phyloP scores from a whole-genome alignment of 2,888 invertebrate species.

The Nephrotoma guestfalica region DNA sequence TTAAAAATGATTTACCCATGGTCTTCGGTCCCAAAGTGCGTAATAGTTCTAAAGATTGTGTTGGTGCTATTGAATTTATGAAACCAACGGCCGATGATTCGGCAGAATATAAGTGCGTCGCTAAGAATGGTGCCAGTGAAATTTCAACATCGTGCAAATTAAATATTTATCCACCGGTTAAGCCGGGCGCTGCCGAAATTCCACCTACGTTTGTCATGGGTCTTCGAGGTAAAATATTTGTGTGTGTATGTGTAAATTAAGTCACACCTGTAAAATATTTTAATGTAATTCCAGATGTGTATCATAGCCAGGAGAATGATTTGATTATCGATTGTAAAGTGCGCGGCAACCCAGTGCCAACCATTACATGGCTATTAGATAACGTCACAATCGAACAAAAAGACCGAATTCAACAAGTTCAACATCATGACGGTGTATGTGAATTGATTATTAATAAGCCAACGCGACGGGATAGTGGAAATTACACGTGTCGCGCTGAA shows the following conservation, averaged over 20 bases:
- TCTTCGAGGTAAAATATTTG: slow-evolving; percentile 41
- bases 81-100: slow-evolving; percentile 51
- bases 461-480: slow-evolving; percentile 40
- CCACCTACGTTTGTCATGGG: slow-evolving; percentile 34
- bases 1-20: slow-evolving; percentile 51
- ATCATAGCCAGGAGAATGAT: slow-evolving; percentile 57
- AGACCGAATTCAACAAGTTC: slow-evolving; percentile 47
- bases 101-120: slow-evolving; percentile 71
- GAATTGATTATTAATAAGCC: slow-evolving; percentile 55
- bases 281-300: slow-evolving; percentile 42
- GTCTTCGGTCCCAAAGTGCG: slow-evolving; percentile 40
- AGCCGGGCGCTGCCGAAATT: slow-evolving; percentile 28
- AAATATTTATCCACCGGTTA: slow-evolving; percentile 22
- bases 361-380: slow-evolving; percentile 62
- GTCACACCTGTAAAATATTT: not conserved
- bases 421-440: slow-evolving; percentile 63
- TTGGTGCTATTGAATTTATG: slow-evolving; percentile 57
- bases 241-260: not conserved
- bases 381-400: slow-evolving; percentile 38
- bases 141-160: slow-evolving; percentile 57
- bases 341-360: slow-evolving; percentile 56
- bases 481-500: slow-evolving; percentile 42
- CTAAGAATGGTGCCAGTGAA: slow-evolving; percentile 58
- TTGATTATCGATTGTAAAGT: slow-evolving; percentile 66
- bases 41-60: slow-evolving; percentile 48